phyloP scores from a whole-genome alignment of 2,113 vertebrate genomes.

The Amphilophus citrinellus region DNA sequence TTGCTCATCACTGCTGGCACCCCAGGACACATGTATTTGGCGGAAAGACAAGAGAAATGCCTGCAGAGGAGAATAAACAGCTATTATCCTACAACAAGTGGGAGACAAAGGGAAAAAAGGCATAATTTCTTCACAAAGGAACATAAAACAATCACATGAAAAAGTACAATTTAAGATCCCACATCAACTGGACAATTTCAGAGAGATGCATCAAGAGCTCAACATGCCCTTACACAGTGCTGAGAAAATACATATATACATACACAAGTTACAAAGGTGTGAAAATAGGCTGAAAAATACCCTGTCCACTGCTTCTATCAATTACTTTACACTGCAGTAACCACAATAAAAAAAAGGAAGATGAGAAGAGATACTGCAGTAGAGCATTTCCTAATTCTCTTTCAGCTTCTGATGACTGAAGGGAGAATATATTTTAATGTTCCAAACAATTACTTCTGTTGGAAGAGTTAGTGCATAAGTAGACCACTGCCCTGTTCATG shows the following conservation, averaged over 20 bases:
- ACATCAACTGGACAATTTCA: background rate
- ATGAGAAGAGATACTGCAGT: background rate
- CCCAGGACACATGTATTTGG: slow-evolving; percentile 97
- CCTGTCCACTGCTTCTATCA: background rate
- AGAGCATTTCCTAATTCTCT: slow-evolving; percentile 10
- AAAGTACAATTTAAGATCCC: background rate
- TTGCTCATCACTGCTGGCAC: slow-evolving; percentile 99
- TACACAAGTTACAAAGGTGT: background rate
- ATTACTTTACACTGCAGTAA: background rate
- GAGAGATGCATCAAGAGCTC: background rate
- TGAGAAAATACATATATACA: background rate
- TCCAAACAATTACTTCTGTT: slow-evolving; percentile 48
- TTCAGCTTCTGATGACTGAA: slow-evolving; percentile 2
- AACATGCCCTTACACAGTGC: background rate
- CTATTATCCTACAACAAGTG: slow-evolving; percentile 17
- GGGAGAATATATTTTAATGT: slow-evolving; percentile 35
- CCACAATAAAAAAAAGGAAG: background rate
- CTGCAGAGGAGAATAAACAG: slow-evolving; percentile 78
- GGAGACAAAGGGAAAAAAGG: background rate
- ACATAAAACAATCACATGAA: background rate
- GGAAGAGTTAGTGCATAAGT: slow-evolving; percentile 18
- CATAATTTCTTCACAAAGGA: background rate
- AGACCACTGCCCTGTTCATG: slow-evolving; percentile 39
- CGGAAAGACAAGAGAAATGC: slow-evolving; percentile 98
- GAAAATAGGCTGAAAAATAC: background rate